Conservation (phyloP, 2,888 invertebrate species). For the Druceiella hillmani region DNA sequence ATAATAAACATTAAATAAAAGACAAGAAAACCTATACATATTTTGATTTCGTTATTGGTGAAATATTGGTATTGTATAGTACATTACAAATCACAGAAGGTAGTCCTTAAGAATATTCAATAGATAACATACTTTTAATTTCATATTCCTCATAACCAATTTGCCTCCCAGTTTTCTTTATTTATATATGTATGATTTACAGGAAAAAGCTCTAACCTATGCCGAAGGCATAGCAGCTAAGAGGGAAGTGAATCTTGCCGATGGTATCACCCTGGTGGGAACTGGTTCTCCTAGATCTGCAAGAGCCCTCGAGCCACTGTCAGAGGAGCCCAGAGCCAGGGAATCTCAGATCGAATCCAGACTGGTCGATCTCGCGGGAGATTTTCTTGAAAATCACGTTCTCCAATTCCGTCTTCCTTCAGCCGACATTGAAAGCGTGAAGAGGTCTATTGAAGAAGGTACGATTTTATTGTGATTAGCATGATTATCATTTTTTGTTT, state of each 20-base stretch:
- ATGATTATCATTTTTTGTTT: no score
- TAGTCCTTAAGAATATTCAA: no score
- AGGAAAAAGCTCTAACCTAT: conserved; percentile 68
- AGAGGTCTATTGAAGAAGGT: conserved; percentile 79
- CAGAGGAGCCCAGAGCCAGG: conserved; percentile 65
- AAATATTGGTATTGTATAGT: no score
- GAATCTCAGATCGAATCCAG: conserved; percentile 69
- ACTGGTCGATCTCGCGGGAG: conserved; percentile 67
- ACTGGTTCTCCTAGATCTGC: conserved; percentile 52
- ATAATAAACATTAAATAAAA: no score
- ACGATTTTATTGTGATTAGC: no score
- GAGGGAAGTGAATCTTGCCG: conserved; percentile 52
- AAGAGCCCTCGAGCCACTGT: conserved; percentile 56
- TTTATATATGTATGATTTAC: conserved; percentile 29
- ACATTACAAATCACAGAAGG: no score
- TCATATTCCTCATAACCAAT: no score
- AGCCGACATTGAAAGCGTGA: conserved; percentile 66
- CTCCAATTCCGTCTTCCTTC: conserved; percentile 76
- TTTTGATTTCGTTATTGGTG: no score
- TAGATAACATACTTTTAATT: no score
- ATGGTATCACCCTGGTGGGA: conserved; percentile 54
- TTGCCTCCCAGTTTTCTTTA: conserved; percentile 6
- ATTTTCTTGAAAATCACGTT: conserved; percentile 75
- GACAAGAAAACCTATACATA: no score
- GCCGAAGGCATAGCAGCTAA: conserved; percentile 52